These are phyloP conservation scores for Hydractinia echinata DNA, from an alignment of 30 jellyfish, hydroid and myxozoan genomes.

Conservation along the genomic window DNA sequence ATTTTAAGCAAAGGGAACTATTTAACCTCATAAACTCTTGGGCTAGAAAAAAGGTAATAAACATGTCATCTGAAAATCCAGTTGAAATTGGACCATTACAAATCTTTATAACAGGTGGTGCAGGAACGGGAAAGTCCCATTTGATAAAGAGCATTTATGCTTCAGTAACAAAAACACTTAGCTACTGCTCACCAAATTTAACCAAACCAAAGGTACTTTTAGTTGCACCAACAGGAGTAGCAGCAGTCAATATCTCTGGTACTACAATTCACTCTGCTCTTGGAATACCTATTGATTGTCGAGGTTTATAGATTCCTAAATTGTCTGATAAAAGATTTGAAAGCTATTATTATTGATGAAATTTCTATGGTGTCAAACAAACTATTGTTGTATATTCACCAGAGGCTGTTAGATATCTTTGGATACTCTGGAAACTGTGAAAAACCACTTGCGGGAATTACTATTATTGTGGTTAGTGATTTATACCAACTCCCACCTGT, in stretches of 20 bases:
- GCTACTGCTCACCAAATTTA: background rate
- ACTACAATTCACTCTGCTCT: too few relatives aligned
- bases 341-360: too few relatives aligned
- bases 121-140: conserved; percentile 32
- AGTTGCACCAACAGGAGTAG: too few relatives aligned
- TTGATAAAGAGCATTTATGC: conserved; percentile 17
- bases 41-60: background rate
- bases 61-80: background rate
- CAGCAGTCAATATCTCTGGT: too few relatives aligned
- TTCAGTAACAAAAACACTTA: conserved; percentile 12
- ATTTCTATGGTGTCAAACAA: conserved; percentile 11
- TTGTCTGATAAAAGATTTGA: too few relatives aligned
- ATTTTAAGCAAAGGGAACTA: background rate
- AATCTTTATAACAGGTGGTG: conserved; percentile 32
- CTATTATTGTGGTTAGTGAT: conserved; percentile 10
- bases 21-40: background rate
- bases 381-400: conserved; percentile 5
- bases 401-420: conserved; percentile 9
- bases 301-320: too few relatives aligned
- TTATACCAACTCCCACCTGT: conserved; percentile 13
- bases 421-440: conserved; percentile 6
- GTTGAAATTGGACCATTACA: conserved; percentile 26
- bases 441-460: background rate
- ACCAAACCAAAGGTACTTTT: too few relatives aligned
- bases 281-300: too few relatives aligned